Percentiles rank a stretch among this genome's conserved stretches.
These are phyloP conservation scores for Petrosia ficiformis DNA, from an alignment of 37 sponge, comb jelly and placozoan genomes.

Conservation along the genomic window DNA sequence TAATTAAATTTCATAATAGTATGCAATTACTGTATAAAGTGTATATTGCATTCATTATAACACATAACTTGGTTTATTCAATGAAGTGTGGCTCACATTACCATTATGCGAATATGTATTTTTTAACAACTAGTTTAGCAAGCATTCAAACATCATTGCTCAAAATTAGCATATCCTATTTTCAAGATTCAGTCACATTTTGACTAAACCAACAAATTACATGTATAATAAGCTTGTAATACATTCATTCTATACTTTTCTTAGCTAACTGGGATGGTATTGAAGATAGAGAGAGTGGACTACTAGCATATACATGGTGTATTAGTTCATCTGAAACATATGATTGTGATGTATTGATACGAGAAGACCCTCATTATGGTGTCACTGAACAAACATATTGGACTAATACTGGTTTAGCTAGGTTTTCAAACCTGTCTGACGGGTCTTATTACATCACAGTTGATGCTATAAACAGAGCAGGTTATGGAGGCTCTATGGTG, in stretches of 20 bases:
- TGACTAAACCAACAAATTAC: no score
- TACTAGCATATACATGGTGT: constrained; percentile 82
- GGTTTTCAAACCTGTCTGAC: constrained; percentile 38
- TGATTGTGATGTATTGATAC: constrained; percentile 40
- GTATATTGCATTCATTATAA: no score
- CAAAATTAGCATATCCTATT: neutral
- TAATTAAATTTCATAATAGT: no score
- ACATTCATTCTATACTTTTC: neutral
- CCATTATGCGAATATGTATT: no score
- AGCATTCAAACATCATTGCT: neutral
- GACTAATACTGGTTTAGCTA: constrained; percentile 56
- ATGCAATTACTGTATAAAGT: no score
- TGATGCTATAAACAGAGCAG: constrained; percentile 64
- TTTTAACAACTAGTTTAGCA: no score
- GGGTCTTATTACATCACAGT: constrained; percentile 80
- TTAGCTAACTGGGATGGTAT: constrained; percentile 85
- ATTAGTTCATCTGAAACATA: constrained; percentile 53
- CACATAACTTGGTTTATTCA: no score
- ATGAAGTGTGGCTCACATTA: no score
- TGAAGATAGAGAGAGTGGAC: constrained; percentile 61
- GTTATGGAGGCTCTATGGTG: constrained; percentile 77
- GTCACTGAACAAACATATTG: constrained; percentile 24
- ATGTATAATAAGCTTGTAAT: no score
- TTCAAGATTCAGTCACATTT: no score
- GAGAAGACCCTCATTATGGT: constrained; percentile 35